A percentile compares a stretch with the other conserved stretches of the same genome.
Evolutionary conservation across 2,797 vertebrate genomes (phyloP).

Genomic region (Ciconia nigra): DNA sequence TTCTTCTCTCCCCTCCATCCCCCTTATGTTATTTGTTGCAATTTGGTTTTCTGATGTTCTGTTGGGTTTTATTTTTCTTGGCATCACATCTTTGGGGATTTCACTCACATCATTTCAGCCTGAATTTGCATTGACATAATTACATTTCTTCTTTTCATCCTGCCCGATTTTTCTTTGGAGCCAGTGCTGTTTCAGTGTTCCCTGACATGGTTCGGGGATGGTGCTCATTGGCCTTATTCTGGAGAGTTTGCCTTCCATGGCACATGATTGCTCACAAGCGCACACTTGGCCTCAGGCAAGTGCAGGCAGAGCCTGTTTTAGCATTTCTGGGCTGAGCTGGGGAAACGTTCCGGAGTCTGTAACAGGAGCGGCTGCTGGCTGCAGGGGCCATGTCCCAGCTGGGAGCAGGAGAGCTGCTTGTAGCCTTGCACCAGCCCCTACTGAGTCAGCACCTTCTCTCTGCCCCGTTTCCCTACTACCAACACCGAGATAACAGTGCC

Average conservation of each 20-base stretch:
- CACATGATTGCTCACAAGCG: accelerated
- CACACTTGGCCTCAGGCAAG: not conserved
- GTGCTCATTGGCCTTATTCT: not conserved
- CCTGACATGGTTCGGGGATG: not conserved
- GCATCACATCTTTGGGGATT: conserved; percentile 22
- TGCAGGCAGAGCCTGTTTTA: not conserved
- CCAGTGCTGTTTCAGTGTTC: not conserved
- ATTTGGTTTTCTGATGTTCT: not conserved
- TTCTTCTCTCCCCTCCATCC: accelerated
- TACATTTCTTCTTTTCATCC: not conserved
- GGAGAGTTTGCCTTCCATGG: not conserved
- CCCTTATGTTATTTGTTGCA: not conserved
- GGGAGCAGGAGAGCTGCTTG: not conserved
- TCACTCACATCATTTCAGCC: conserved; percentile 29
- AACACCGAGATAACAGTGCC: accelerated
- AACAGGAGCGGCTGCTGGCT: accelerated
- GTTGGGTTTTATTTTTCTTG: conserved; percentile 43
- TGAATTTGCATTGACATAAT: not conserved
- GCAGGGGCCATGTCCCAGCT: accelerated
- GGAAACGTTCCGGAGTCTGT: accelerated
- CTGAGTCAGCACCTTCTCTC: not conserved
- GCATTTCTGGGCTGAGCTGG: not conserved
- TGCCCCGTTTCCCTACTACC: accelerated
- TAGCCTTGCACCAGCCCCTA: not conserved
- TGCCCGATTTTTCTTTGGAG: not conserved